Conservation (phyloP, 2,888 invertebrate genomes). For the Drosophila paranaensis region DNA sequence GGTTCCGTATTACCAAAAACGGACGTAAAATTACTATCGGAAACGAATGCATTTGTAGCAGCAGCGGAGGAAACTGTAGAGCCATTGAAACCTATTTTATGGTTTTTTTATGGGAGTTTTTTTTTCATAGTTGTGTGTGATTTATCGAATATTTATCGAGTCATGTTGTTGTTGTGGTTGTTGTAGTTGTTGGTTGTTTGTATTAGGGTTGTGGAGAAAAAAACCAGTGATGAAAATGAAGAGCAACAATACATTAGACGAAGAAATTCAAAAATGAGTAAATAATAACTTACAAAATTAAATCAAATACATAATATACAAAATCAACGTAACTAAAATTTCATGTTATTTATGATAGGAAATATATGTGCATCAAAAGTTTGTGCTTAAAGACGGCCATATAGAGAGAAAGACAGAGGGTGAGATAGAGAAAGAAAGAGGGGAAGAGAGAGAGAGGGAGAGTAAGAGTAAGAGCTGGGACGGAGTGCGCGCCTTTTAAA, state of each 20-base stretch:
- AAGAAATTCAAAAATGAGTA: conserved; percentile 69
- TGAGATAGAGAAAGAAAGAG: neutral
- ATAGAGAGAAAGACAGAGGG: neutral
- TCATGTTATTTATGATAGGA: conserved; percentile 33
- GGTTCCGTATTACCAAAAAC: conserved; percentile 92
- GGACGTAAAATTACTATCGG: conserved; percentile 94
- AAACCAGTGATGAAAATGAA: conserved; percentile 75
- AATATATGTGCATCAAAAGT: conserved; percentile 44
- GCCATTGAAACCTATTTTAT: conserved; percentile 85
- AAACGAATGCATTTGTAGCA: conserved; percentile 88
- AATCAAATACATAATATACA: conserved; percentile 32
- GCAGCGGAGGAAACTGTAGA: conserved; percentile 84
- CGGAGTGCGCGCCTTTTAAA: conserved; percentile 20
- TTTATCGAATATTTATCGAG: conserved; percentile 30
- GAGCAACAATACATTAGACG: conserved; percentile 77
- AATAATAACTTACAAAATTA: conserved; percentile 46
- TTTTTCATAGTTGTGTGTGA: conserved; percentile 30
- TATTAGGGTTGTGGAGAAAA: conserved; percentile 59
- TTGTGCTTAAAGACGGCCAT: conserved; percentile 43
- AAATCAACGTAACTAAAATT: conserved; percentile 28
- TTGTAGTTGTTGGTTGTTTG: conserved; percentile 45
- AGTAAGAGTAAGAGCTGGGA: conserved; percentile 25
- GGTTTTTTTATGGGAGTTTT: conserved; percentile 31
- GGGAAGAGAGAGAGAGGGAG: neutral
- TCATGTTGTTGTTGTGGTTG: conserved; percentile 27